Conservation (phyloP, 1,140 invertebrate genomes). For the Eumeta japonica region DNA sequence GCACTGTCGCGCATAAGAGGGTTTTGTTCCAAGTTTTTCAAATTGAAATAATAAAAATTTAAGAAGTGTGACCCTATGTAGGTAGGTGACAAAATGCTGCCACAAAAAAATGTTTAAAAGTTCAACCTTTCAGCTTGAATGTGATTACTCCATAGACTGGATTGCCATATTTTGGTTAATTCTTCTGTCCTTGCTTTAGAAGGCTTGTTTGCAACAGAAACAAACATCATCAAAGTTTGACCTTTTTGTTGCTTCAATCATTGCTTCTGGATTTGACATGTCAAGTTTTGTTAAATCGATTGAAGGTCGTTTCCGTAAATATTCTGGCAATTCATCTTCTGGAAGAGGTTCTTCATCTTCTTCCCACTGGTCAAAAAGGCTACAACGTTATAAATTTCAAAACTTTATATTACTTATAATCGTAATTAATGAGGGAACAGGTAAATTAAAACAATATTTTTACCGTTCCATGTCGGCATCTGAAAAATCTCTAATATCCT, state of each 20-base stretch:
- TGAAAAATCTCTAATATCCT: constrained; percentile 86
- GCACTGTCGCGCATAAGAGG: too few species aligned
- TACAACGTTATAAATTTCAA: constrained; percentile 15
- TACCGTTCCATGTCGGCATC: constrained; percentile 90
- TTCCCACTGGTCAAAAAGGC: constrained; percentile 95
- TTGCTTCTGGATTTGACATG: constrained; percentile 76
- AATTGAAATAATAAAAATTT: too few species aligned
- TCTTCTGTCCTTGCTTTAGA: constrained; percentile 76
- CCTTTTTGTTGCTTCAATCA: constrained; percentile 87
- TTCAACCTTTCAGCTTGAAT: constrained; percentile 92
- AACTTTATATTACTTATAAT: constrained; percentile 6
- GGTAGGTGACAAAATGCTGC: constrained; percentile 5
- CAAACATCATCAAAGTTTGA: constrained; percentile 95
- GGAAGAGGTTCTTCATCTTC: constrained; percentile 94
- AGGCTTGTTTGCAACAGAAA: constrained; percentile 77
- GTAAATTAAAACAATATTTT: too few species aligned
- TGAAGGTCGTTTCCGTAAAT: constrained; percentile 74
- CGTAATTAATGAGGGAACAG: not conserved
- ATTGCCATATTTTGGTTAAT: constrained; percentile 90
- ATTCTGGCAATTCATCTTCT: constrained; percentile 91
- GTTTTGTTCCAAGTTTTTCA: too few species aligned
- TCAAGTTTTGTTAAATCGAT: constrained; percentile 79
- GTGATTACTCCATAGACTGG: constrained; percentile 90
- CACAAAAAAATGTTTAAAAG: too few species aligned
- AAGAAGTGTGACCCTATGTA: too few species aligned